Evolutionary conservation across 2,113 vertebrate species (phyloP), one percentile per base, ranked within the genome.

Genomic region (Labrus mixtus): DNA sequence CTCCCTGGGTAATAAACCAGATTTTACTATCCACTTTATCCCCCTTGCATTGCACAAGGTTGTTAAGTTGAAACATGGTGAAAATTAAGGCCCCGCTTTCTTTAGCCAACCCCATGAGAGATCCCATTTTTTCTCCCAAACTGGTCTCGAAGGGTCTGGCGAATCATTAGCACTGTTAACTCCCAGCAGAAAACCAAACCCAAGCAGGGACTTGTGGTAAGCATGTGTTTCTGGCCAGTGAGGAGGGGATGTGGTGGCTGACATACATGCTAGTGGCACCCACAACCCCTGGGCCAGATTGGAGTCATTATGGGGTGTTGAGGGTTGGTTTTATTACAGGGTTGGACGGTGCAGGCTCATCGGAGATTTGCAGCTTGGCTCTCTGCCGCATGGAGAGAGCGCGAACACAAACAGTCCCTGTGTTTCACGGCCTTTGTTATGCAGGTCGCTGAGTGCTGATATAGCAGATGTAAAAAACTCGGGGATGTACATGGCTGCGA

Each of bases 241-340:
- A 53, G 80, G 75, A 80, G 53, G 84, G 92, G 87, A 90, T 89
- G 81, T 67, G 73, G 84, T 68, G 66, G 80, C 76, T 86, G 77
- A 89, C 74, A 79, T 70, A 78, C 81, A 82, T 78, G 79, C 79
- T 68, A 76, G 76, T 74, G 69, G 83, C 84, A 91, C 83, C 88
- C 90, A 81, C 84, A 91, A 82, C 78, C 73, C 66, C 53, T 5
- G 46, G 77, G 86, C 80, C 89, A 90, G 70, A 86, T 81, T 92
- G 91, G 78, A 91, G 78, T 90, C 83, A 91, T 92, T 92, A 91
- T 69, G 22, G 68, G 82, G 86, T 81, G 86, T 87, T 87, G 89
- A 89, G 81, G 90, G 83, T 64, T 81, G 79, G 78, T 86, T 92
- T 93, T 91, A 91, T 92, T 87, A 84, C 77, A 83, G 86, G 77